A percentile compares a stretch with the other conserved stretches of the same genome.
Evolutionary conservation across 2,113 vertebrate species (phyloP).

Genomic region (Vidua macroura): DNA sequence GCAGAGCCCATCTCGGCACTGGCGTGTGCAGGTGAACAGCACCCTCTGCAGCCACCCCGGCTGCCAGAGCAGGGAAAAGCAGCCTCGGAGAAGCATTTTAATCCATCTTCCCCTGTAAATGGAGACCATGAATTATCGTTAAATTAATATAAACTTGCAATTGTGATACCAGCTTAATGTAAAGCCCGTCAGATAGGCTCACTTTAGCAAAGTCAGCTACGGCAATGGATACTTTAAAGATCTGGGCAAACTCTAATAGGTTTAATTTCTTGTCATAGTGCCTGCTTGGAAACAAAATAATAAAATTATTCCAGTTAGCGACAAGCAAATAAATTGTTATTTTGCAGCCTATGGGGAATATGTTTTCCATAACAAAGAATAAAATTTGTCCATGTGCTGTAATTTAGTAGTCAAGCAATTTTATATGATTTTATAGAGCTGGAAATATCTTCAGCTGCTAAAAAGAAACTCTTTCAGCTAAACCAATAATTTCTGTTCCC

Average conservation of each 20-base stretch:
- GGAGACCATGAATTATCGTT: rapidly evolving
- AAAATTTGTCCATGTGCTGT: not conserved
- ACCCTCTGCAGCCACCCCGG: constrained; percentile 34
- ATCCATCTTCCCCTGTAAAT: rapidly evolving
- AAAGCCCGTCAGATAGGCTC: too few species aligned
- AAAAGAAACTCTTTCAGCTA: not conserved
- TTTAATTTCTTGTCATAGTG: not conserved
- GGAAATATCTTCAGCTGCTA: not conserved
- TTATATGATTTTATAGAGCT: not conserved
- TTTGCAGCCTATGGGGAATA: not conserved
- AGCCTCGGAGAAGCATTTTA: rapidly evolving
- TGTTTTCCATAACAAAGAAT: not conserved
- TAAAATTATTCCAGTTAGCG: not conserved
- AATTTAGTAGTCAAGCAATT: not conserved
- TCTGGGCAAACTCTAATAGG: not conserved
- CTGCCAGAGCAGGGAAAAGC: rapidly evolving
- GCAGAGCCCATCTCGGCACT: not conserved
- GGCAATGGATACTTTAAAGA: not conserved
- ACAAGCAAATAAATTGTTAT: not conserved
- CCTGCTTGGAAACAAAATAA: not conserved
- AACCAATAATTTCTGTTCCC: not conserved
- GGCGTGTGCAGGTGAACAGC: not conserved
- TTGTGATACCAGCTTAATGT: not conserved
- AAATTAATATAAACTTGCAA: not conserved
- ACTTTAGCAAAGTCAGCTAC: not conserved